Percentiles rank a stretch among this genome's conserved stretches.
phyloP scores from a whole-genome alignment of 2,888 invertebrate species.

The Pardosa pseudoannulata region DNA sequence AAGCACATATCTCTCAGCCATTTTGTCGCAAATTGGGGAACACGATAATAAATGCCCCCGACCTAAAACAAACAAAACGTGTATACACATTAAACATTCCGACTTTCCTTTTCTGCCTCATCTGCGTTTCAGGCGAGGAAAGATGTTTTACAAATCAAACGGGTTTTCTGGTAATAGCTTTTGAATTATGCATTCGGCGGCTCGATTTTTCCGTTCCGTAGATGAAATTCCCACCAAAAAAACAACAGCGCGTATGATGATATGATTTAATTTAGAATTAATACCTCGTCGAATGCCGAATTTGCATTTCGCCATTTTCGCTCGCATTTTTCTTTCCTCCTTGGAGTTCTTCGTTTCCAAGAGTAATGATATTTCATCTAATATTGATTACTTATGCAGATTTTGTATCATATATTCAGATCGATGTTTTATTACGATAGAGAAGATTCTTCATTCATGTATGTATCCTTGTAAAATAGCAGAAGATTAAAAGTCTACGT shows the following conservation, averaged over 20 bases:
- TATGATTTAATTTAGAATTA: slow-evolving; percentile 66
- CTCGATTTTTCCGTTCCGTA: neutral
- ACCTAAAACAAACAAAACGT: slow-evolving; percentile 25
- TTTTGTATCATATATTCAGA: no score
- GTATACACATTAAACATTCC: neutral
- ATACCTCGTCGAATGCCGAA: slow-evolving; percentile 11
- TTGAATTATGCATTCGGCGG: slow-evolving; percentile 57
- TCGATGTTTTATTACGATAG: no score
- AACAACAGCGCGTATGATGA: slow-evolving; percentile 46
- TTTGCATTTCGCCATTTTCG: slow-evolving; percentile 8
- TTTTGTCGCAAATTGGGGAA: neutral
- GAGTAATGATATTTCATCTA: no score
- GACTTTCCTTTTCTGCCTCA: slow-evolving; percentile 29
- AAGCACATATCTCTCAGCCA: neutral
- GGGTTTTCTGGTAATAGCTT: slow-evolving; percentile 56
- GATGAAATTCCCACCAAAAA: slow-evolving; percentile 6
- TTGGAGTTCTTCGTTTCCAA: neutral
- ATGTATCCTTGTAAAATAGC: no score
- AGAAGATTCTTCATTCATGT: no score
- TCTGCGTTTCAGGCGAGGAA: slow-evolving; percentile 55
- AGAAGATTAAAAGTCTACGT: no score
- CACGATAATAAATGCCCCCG: slow-evolving; percentile 27
- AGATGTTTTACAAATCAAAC: slow-evolving; percentile 65
- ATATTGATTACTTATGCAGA: no score
- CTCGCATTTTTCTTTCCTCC: neutral